Conservation (phyloP, 2,888 invertebrate species). For the Alitta virens region DNA sequence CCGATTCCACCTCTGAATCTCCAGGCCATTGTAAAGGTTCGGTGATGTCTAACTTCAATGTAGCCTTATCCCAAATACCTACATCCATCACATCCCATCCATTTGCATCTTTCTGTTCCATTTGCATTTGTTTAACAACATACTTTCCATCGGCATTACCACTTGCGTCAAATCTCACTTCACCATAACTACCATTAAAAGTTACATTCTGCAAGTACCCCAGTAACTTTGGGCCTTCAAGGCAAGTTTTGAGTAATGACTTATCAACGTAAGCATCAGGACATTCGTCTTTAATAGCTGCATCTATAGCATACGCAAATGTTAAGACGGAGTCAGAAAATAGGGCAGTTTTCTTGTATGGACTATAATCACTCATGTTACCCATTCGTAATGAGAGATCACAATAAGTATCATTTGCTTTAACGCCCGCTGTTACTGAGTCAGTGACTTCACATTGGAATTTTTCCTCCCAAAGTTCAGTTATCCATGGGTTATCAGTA, state of each 20-base stretch:
- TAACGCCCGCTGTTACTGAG: too few relatives aligned
- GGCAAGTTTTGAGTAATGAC: constrained; percentile 10
- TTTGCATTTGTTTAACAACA: constrained; percentile 18
- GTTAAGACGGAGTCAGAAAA: constrained; percentile 29
- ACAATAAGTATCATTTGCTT: background rate
- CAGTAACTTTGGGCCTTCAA: constrained; percentile 12
- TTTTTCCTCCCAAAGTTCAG: constrained; percentile 21
- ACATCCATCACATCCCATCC: constrained; percentile 7
- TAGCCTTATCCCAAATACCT: constrained; percentile 26
- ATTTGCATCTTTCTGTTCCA: background rate
- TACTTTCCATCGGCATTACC: constrained; percentile 27
- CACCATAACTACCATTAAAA: constrained; percentile 23
- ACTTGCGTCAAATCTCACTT: constrained; percentile 24
- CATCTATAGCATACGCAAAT: constrained; percentile 27
- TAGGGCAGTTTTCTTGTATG: constrained; percentile 26
- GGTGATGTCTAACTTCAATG: background rate
- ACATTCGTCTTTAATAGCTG: constrained; percentile 19
- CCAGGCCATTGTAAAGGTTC: constrained; percentile 6
- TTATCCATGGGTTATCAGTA: constrained; percentile 31
- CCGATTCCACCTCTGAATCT: constrained; percentile 19
- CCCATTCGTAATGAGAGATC: background rate
- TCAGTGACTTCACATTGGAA: constrained; percentile 14
- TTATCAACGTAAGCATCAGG: constrained; percentile 3
- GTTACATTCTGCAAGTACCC: constrained; percentile 16
- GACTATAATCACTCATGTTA: constrained; percentile 18